These are phyloP conservation scores for Cacoxenus indagator DNA, from an alignment of 2,888 invertebrate species.

Conservation along the genomic window DNA sequence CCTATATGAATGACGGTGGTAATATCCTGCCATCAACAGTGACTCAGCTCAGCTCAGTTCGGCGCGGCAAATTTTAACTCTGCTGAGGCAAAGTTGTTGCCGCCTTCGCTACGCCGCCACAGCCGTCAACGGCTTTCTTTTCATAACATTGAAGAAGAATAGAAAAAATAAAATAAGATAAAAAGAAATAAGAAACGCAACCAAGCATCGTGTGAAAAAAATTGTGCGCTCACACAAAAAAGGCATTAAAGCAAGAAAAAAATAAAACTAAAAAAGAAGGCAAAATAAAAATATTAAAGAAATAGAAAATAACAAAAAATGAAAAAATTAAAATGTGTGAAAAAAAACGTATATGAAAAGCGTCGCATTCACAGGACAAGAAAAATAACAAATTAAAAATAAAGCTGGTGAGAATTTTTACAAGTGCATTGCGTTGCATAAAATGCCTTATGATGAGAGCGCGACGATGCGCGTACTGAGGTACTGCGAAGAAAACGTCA, in stretches of 20 bases:
- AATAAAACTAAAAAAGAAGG: neutral
- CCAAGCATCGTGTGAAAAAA: neutral
- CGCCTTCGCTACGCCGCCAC: neutral
- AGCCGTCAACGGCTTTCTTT: neutral
- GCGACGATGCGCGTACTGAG: conserved; percentile 28
- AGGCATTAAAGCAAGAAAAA: neutral
- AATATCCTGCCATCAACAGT: conserved; percentile 56
- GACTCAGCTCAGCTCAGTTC: conserved; percentile 16
- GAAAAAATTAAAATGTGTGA: neutral
- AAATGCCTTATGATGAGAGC: conserved; percentile 60
- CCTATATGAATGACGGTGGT: conserved; percentile 60
- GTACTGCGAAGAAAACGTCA: conserved; percentile 16
- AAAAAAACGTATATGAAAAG: neutral
- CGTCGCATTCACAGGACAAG: neutral
- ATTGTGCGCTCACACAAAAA: conserved; percentile 6
- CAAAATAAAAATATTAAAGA: neutral
- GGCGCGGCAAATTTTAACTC: neutral
- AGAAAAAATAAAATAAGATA: neutral
- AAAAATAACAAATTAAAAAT: neutral
- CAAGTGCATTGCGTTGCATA: conserved; percentile 55
- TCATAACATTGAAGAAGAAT: neutral
- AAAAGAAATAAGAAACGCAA: neutral
- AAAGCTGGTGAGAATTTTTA: conserved; percentile 55
- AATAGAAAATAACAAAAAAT: neutral
- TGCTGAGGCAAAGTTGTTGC: neutral